Conservation (phyloP, 2,888 invertebrate species). For the Tromatobia lineatoria region DNA sequence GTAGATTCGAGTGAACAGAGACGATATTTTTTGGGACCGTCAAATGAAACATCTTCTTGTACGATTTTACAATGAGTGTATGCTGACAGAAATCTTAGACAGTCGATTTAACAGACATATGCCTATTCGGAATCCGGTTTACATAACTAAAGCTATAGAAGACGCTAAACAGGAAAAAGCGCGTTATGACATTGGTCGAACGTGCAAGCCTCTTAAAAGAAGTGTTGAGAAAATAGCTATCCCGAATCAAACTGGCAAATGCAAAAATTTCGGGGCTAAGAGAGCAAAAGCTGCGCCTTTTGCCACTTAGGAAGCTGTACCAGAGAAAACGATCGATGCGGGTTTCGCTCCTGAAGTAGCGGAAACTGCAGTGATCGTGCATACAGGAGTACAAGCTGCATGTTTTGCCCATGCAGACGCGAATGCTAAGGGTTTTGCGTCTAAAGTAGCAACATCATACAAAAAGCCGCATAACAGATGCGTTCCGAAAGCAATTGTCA, state of each 20-base stretch:
- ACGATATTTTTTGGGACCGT: too few species aligned
- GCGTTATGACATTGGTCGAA: neutral
- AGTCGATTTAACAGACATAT: too few species aligned
- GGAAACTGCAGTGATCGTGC: too few species aligned
- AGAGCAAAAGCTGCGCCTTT: neutral
- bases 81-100: slow-evolving; percentile 69
- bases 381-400: too few species aligned
- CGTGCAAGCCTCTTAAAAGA: neutral
- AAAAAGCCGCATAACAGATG: too few species aligned
- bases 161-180: neutral
- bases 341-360: too few species aligned
- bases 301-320: neutral
- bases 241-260: neutral
- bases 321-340: neutral
- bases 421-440: neutral
- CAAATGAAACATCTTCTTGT: slow-evolving; percentile 64
- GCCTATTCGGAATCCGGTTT: too few species aligned
- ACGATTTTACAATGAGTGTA: slow-evolving; percentile 64
- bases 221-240: neutral
- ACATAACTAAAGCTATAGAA: too few species aligned
- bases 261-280: neutral
- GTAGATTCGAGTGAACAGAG: too few species aligned
- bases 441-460: too few species aligned
- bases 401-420: too few species aligned
- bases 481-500: too few species aligned